These are phyloP conservation scores for Strix aluco DNA, from an alignment of 2,113 vertebrate species.

Conservation along the genomic window DNA sequence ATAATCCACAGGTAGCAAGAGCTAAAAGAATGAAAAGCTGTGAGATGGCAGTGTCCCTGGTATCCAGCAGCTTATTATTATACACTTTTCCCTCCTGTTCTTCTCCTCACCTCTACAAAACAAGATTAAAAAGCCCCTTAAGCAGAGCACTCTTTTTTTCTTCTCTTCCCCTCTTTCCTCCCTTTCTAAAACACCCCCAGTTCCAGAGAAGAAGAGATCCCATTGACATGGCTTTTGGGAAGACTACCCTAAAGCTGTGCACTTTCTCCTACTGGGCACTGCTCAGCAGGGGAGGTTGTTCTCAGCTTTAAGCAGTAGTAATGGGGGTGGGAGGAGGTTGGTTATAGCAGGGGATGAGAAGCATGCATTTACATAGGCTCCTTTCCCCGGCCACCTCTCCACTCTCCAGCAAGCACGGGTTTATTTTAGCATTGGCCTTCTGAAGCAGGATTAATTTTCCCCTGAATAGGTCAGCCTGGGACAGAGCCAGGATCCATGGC, in stretches of 20 bases:
- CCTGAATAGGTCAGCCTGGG: slow-evolving; percentile 54
- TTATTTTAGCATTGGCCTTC: slow-evolving; percentile 73
- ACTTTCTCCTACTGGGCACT: slow-evolving; percentile 43
- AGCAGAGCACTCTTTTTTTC: not conserved
- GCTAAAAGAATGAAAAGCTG: not conserved
- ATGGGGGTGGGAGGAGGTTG: not conserved
- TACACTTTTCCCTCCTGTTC: not conserved
- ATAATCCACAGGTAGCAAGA: not conserved
- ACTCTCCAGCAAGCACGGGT: not conserved
- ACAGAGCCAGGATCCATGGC: slow-evolving; percentile 22
- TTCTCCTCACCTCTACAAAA: not conserved
- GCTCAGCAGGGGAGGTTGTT: not conserved
- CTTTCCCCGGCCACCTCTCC: not conserved
- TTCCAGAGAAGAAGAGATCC: not conserved
- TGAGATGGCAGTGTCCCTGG: not conserved
- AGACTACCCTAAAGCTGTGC: not conserved
- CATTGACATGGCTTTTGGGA: not conserved
- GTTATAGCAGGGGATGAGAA: not conserved
- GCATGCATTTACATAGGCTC: not conserved
- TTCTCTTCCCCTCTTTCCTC: not conserved
- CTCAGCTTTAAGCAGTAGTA: not conserved
- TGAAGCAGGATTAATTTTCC: slow-evolving; percentile 64
- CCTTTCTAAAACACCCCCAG: not conserved
- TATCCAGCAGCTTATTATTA: not conserved
- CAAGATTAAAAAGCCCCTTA: not conserved